Evolutionary conservation across 2,797 vertebrate genomes (phyloP), one percentile per base, ranked within the genome.

Genomic region (Amblyopsis hoosieri): DNA sequence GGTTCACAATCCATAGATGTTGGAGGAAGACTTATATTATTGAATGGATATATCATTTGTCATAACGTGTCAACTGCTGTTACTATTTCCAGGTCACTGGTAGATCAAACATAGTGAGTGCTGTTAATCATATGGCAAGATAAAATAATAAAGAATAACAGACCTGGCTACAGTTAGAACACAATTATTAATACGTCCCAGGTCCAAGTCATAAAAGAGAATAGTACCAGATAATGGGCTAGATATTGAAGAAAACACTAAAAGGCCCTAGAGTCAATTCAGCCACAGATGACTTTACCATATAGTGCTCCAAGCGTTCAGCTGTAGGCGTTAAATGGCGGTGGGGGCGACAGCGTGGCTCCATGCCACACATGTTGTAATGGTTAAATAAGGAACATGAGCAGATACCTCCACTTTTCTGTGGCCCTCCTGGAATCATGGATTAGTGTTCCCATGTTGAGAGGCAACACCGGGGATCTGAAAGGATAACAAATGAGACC

Each of bases 401-500:
- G 64, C 59, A 77, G 71, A 82, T 82, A 71, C 66, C 67, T 63
- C 60, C 37, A 79, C 56, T 74, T 80, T 29, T 70, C 64, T 62
- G 71, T 66, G 62, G 66, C 56, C 72, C 80, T 75, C 69, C 19
- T 0, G 71, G 62, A 82, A 85, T 73, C 69, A 68, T 68, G 66
- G 67, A 64, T 82, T 23, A 75, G 79, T 72, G 85, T 75, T 72
- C 77, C 72, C 67, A 79, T 79, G 72, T 66, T 64, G 71, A 71
- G 74, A 74, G 31, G 66, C 71, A 75, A 75, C 63, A 69, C 37
- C 66, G 59, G 66, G 78, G 78, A 84, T 72, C 75, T 81, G 71
- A 82, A 81, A 70, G 70, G 75, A 87, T 85, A 85, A 85, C 84
- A 88, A 85, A 90, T 72, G 73, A 83, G 80, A 63, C 54, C 54